phyloP scores from a whole-genome alignment of 53 echinoderm and acorn worm genomes.

The Mesocentrotus franciscanus region DNA sequence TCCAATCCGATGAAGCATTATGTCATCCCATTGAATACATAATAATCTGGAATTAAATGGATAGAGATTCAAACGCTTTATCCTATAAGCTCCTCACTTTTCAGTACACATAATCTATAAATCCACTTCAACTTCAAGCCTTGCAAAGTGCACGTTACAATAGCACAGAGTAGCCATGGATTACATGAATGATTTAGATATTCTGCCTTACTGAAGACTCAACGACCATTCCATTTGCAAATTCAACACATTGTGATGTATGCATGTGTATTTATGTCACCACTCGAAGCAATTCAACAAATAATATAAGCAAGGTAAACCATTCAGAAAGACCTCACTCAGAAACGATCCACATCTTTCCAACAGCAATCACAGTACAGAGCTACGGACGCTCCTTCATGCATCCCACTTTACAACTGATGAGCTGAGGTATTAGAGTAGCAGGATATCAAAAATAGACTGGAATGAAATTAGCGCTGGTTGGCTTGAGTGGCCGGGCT shows the following conservation, averaged over 20 bases:
- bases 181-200: background rate
- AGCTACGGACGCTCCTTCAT: background rate
- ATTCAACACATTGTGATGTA: background rate
- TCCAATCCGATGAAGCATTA: background rate
- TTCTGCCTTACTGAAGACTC: background rate
- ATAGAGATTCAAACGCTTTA: background rate
- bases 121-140: background rate
- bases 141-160: background rate
- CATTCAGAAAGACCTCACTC: background rate
- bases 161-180: background rate
- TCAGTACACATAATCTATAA: background rate
- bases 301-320: background rate
- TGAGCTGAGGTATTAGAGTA: background rate
- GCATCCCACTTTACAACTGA: constrained; percentile 1
- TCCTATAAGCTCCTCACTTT: background rate
- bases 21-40: background rate
- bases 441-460: constrained; percentile 8
- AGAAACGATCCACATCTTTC: background rate
- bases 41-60: background rate
- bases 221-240: background rate
- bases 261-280: background rate
- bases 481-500: constrained; percentile 13
- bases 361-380: background rate
- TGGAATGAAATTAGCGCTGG: constrained; percentile 38
- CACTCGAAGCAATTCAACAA: background rate